Percentiles rank a stretch among this genome's conserved stretches.
These are phyloP conservation scores for Sylvilagus floridanus DNA, from an alignment of 2,797 vertebrate species.

Conservation along the genomic window DNA sequence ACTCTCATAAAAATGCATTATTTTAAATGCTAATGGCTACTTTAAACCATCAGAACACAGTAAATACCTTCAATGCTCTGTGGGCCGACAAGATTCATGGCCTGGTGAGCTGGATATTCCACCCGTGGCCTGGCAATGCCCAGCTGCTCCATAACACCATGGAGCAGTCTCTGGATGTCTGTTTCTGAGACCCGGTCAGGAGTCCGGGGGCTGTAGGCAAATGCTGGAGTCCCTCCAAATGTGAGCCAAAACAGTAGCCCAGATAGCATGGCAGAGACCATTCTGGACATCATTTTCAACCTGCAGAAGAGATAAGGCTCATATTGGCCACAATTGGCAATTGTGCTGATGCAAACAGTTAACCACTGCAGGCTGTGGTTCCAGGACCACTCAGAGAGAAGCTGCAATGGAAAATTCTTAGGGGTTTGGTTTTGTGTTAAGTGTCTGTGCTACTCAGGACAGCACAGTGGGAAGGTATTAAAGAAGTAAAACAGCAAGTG, in stretches of 20 bases:
- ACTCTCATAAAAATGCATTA: not conserved
- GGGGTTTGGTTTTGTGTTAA: not conserved
- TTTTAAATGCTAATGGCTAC: not conserved
- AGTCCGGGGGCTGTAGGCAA: constrained; percentile 91
- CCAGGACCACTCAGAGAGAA: not conserved
- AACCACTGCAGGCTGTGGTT: not conserved
- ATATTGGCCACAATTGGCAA: not conserved
- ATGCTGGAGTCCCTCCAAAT: constrained; percentile 86
- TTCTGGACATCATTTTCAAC: constrained; percentile 70
- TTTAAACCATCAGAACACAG: not conserved
- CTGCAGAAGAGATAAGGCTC: constrained; percentile 79
- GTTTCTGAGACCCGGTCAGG: constrained; percentile 94
- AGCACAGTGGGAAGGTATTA: not conserved
- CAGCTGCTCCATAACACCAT: constrained; percentile 98
- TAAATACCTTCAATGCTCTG: constrained; percentile 96
- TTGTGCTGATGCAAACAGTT: not conserved
- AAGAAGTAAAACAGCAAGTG: not conserved
- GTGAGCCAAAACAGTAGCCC: constrained; percentile 88
- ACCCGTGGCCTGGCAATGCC: constrained; percentile 97
- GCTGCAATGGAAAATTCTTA: not conserved
- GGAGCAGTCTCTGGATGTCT: constrained; percentile 97
- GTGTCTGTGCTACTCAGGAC: not conserved
- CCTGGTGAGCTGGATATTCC: constrained; percentile 98
- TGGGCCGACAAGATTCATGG: constrained; percentile 96
- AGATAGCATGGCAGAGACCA: constrained; percentile 80